These are phyloP conservation scores for Myocastor coypus DNA, from an alignment of 2,113 vertebrate species.

Conservation along the genomic window DNA sequence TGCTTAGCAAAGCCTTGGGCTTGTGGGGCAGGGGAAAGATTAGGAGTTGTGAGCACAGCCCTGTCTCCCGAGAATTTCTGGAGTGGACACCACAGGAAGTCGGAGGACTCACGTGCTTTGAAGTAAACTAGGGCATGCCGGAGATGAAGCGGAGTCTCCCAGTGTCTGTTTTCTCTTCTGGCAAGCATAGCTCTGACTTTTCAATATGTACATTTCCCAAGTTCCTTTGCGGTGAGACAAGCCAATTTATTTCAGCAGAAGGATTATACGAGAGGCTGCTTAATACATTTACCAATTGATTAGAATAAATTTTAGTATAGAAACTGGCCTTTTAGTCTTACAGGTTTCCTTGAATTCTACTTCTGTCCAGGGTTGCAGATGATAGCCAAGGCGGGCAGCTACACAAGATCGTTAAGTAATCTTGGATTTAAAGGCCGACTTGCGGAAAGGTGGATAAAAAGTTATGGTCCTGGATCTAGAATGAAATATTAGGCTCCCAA, in stretches of 20 bases:
- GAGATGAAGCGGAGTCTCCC: not conserved
- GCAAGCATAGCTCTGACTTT: not conserved
- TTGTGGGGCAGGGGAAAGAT: not conserved
- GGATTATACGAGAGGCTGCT: not conserved
- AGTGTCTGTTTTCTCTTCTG: not conserved
- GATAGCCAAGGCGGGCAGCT: not conserved
- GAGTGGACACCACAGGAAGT: not conserved
- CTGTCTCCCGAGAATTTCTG: not conserved
- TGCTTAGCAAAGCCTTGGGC: not conserved
- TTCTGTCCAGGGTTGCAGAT: not conserved
- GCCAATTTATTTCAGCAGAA: not conserved
- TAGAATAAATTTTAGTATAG: not conserved
- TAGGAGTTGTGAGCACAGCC: not conserved
- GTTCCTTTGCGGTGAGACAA: not conserved
- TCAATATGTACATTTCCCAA: not conserved
- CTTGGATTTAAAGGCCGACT: constrained; percentile 7
- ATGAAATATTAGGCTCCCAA: not conserved
- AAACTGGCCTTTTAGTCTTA: not conserved
- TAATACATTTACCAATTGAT: not conserved
- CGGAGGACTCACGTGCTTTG: not conserved
- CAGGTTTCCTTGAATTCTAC: not conserved
- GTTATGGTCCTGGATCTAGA: not conserved
- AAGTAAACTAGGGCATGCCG: not conserved
- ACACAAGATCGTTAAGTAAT: not conserved
- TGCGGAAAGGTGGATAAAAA: not conserved